phyloP scores from a whole-genome alignment of 2,797 vertebrate species.

The Sebastolobus alascanus region DNA sequence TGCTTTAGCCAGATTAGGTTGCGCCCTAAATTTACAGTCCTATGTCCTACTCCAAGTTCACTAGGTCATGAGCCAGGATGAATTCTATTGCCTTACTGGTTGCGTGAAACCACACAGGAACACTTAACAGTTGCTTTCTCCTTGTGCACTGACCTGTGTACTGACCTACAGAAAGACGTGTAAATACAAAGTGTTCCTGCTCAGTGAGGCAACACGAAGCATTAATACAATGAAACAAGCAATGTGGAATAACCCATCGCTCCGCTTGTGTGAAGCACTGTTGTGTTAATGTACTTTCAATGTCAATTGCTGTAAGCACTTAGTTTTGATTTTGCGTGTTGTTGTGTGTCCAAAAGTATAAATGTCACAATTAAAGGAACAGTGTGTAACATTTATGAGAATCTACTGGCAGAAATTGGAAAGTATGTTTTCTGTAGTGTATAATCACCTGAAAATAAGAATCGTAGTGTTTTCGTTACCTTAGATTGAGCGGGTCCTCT shows the following conservation, averaged over 20 bases:
- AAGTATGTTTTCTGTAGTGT: background rate
- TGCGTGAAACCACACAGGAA: slow-evolving; percentile 25
- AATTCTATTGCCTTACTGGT: background rate
- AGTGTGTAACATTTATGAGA: background rate
- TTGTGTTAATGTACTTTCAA: background rate
- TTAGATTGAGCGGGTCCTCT: background rate
- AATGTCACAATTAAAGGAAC: background rate
- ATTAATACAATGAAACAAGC: background rate
- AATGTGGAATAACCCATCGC: background rate
- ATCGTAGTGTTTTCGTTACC: background rate
- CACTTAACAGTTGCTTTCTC: slow-evolving; percentile 32
- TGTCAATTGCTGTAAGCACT: background rate
- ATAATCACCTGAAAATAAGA: background rate
- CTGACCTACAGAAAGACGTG: slow-evolving; percentile 10
- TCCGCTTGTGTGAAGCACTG: background rate
- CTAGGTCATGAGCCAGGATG: background rate
- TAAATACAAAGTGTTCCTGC: slow-evolving; percentile 33
- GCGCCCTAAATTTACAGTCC: background rate
- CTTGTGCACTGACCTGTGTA: slow-evolving; percentile 11
- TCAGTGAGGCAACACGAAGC: background rate
- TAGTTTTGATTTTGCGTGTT: background rate
- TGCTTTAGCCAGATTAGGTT: background rate
- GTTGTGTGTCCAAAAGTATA: background rate
- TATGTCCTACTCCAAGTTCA: background rate
- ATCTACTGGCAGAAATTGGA: background rate